Evolutionary conservation across 2,797 vertebrate species (phyloP).

Genomic region (Discoglossus pictus): DNA sequence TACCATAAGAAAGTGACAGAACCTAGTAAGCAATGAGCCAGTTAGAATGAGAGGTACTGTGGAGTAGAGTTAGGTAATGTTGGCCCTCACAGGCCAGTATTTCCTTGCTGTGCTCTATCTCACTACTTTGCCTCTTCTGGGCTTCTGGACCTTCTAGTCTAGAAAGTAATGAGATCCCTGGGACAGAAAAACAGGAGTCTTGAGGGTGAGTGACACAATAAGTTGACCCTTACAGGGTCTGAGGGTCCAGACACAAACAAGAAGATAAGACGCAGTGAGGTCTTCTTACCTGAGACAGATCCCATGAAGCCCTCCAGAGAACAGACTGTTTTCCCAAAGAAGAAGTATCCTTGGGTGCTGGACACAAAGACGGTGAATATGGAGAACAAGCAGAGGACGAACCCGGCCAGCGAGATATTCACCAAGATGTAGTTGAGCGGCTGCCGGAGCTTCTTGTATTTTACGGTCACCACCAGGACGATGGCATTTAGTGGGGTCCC

Average conservation of each 20-base stretch:
- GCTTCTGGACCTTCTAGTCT: no score
- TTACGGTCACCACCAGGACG: constrained; percentile 71
- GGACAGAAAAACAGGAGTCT: background rate
- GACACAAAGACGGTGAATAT: constrained; percentile 73
- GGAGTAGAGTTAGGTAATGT: no score
- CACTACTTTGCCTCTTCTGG: no score
- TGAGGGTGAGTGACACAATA: background rate
- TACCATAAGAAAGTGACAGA: no score
- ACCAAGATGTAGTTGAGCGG: constrained; percentile 83
- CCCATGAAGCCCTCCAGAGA: constrained; percentile 68
- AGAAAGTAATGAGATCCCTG: no score
- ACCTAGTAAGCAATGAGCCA: no score
- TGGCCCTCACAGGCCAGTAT: no score
- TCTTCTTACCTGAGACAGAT: constrained; percentile 47
- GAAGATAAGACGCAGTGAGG: background rate
- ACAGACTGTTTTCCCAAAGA: constrained; percentile 70
- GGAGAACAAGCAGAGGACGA: constrained; percentile 72
- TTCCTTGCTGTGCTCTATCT: no score
- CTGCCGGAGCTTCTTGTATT: constrained; percentile 78
- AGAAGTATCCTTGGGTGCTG: constrained; percentile 70
- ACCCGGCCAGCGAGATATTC: constrained; percentile 72
- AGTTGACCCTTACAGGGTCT: no score
- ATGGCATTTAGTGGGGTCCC: constrained; percentile 71
- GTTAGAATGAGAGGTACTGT: no score
- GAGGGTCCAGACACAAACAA: no score